Percentiles rank a stretch among this genome's conserved stretches.
These are phyloP conservation scores for Aethina tumida DNA, from an alignment of 1,140 invertebrate species.

Conservation along the genomic window DNA sequence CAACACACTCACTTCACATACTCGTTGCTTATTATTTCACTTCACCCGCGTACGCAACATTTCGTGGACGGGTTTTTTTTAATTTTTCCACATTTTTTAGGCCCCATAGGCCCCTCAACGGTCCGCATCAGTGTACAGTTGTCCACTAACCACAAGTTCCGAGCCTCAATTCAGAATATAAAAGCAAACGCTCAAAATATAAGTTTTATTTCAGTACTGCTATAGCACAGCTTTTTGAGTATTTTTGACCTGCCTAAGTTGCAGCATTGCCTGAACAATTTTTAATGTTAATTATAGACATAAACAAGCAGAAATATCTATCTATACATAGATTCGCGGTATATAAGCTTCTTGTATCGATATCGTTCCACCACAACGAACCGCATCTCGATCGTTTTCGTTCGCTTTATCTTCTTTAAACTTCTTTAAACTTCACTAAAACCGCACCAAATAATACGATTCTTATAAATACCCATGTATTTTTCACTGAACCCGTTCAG, in stretches of 20 bases:
- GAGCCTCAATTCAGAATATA: slow-evolving; percentile 32
- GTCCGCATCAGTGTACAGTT: slow-evolving; percentile 27
- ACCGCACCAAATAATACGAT: no score
- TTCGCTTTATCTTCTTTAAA: no score
- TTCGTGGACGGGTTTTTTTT: no score
- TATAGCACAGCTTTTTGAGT: slow-evolving; percentile 37
- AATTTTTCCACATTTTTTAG: no score
- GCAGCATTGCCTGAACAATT: slow-evolving; percentile 35
- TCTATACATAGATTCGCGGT: slow-evolving; percentile 35
- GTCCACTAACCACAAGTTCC: slow-evolving; percentile 31
- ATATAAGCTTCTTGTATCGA: slow-evolving; percentile 7
- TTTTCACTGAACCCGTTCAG: no score
- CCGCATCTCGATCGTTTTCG: no score
- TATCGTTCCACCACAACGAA: neutral
- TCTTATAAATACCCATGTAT: no score
- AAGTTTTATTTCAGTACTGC: slow-evolving; percentile 38
- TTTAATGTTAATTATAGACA: slow-evolving; percentile 39
- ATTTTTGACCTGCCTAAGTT: slow-evolving; percentile 37
- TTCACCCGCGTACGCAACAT: no score
- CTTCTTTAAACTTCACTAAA: no score
- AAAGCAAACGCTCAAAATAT: slow-evolving; percentile 35
- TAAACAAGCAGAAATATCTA: slow-evolving; percentile 38
- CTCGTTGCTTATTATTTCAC: no score
- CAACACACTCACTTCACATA: no score
- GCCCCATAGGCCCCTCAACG: slow-evolving; percentile 11